Evolutionary conservation across 2,797 vertebrate species (phyloP), one percentile per base, ranked within the genome.

Genomic region (Sebastes glaucus): DNA sequence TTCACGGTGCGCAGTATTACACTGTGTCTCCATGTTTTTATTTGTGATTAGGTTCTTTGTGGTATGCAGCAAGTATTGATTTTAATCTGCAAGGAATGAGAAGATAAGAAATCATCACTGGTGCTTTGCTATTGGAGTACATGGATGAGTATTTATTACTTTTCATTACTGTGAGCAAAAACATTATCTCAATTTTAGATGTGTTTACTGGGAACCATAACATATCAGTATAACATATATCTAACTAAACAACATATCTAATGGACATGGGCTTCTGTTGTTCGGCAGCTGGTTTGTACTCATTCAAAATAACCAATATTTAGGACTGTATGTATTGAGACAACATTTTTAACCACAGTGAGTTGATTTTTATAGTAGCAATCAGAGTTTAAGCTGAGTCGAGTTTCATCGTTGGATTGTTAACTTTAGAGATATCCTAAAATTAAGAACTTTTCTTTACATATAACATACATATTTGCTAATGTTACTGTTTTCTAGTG

Each of bases 11-110:
- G 49, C 46, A 1, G 14, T 76, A 52, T 72, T 76, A 67, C 38
- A 75, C 28, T 11, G 6, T 61, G 49, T 71, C 46, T 77, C 72
- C 22, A 64, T 83, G 56, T 59, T 85, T 75, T 74, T 73, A 63
- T 82, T 79, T 53, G 74, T 62, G 27, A 87, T 75, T 60, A 62
- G 32, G 20, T 27, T 56, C 3, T 73, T 82, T 80, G 59, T 59
- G 27, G 33, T 82, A 63, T 59, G 38, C 13, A 64, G 38, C 2
- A 2, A 59, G 33, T 88, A 84, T 88, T 74, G 81, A 87, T 89
- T 88, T 83, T 69, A 78, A 86, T 84, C 46, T 81, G 38, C 11
- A 71, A 78, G 23, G 20, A 30, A 85, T 84, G 10, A 73, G 53
- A 55, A 55, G 33, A 80, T 66, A 78, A 64, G 4, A 83, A 73